Conservation (phyloP, 2,888 invertebrate genomes). For the Rutpela maculata region DNA sequence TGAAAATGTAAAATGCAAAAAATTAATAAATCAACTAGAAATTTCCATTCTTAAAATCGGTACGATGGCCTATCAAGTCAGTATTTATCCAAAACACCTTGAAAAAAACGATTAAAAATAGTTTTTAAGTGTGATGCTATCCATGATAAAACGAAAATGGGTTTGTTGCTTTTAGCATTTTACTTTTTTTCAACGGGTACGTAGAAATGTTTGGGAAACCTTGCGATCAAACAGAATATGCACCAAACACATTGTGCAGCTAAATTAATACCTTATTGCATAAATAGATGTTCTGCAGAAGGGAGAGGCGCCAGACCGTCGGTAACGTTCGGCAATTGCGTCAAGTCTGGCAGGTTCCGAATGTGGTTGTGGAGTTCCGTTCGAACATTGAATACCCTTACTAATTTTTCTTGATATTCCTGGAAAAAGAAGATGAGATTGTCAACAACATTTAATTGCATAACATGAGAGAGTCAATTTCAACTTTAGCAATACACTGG, state of each 20-base stretch:
- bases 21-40: not conserved
- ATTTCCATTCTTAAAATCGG: not conserved
- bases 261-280: slow-evolving; percentile 67
- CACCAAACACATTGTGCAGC: not conserved
- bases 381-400: slow-evolving; percentile 90
- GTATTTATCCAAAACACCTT: not conserved
- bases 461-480: too few relatives aligned
- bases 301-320: slow-evolving; percentile 95
- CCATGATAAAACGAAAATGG: not conserved
- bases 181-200: slow-evolving; percentile 5
- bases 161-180: not conserved
- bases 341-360: slow-evolving; percentile 94
- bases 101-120: not conserved
- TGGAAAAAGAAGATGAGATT: slow-evolving; percentile 73
- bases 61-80: not conserved
- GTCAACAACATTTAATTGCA: not conserved
- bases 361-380: slow-evolving; percentile 95
- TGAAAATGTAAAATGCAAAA: slow-evolving; percentile 1
- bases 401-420: slow-evolving; percentile 94
- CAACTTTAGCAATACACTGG: too few relatives aligned
- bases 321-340: slow-evolving; percentile 92
- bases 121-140: not conserved
- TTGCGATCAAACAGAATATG: not conserved
- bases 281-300: slow-evolving; percentile 96
- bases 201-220: slow-evolving; percentile 1